Percentiles rank a stretch among this genome's conserved stretches.
These are phyloP conservation scores for Melanotaenia duboulayi DNA, from an alignment of 2,113 vertebrate species.

Conservation along the genomic window DNA sequence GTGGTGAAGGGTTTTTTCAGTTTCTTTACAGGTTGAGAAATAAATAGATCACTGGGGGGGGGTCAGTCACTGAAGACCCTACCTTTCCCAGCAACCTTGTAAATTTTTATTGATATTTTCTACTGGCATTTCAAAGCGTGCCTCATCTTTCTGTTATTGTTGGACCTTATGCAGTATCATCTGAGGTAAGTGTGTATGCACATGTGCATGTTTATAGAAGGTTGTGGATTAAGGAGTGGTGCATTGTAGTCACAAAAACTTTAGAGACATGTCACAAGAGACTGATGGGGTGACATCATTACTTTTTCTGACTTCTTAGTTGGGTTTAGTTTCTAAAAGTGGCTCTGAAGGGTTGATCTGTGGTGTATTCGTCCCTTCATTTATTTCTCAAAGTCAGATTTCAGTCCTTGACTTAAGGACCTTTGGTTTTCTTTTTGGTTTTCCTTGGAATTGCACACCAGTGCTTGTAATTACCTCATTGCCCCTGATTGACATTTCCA, in stretches of 20 bases:
- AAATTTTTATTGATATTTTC: constrained; percentile 93
- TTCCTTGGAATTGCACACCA: constrained; percentile 64
- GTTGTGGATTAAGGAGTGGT: constrained; percentile 62
- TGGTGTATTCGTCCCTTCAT: constrained; percentile 63
- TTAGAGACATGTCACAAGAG: constrained; percentile 62
- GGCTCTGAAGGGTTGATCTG: constrained; percentile 53
- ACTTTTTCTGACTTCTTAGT: constrained; percentile 66
- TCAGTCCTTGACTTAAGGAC: constrained; percentile 56
- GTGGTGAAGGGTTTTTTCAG: no score
- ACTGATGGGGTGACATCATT: constrained; percentile 72
- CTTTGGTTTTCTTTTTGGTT: constrained; percentile 57
- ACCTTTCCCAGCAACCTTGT: constrained; percentile 86
- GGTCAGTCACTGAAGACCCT: constrained; percentile 84
- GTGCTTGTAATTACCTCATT: constrained; percentile 73
- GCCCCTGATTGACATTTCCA: constrained; percentile 77
- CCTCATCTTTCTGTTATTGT: constrained; percentile 80
- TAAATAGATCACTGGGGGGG: no score
- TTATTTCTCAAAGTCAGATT: constrained; percentile 63
- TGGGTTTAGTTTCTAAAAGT: constrained; percentile 38
- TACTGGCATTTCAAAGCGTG: constrained; percentile 87
- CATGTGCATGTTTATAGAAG: neutral
- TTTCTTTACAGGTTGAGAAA: no score
- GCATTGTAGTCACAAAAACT: constrained; percentile 68
- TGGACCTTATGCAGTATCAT: constrained; percentile 30
- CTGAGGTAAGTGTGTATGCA: neutral